Conservation (phyloP, 2,797 vertebrate species). For the Epinephelus coioides region DNA sequence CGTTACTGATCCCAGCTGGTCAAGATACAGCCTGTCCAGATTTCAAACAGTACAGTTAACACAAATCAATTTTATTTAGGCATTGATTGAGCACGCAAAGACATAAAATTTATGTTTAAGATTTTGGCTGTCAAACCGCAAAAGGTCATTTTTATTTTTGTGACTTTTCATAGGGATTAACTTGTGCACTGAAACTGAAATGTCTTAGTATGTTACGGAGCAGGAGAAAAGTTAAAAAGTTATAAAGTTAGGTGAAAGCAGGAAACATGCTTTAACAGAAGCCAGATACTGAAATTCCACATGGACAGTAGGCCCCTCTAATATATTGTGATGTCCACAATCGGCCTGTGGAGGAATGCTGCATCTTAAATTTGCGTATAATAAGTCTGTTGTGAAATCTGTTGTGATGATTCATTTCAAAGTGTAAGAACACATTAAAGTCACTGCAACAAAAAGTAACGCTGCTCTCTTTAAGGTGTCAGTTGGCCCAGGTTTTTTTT, state of each 20-base stretch:
- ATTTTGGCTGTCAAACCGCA: not conserved
- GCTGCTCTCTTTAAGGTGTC: not conserved
- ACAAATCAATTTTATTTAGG: slow-evolving; percentile 31
- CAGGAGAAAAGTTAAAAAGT: slow-evolving; percentile 1
- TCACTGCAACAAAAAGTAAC: slow-evolving; percentile 1
- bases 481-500: not conserved
- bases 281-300: not conserved
- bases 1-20: slow-evolving; percentile 29
- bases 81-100: slow-evolving; percentile 11
- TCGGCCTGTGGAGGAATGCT: slow-evolving; percentile 17
- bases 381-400: slow-evolving; percentile 18
- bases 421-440: slow-evolving; percentile 10
- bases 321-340: slow-evolving; percentile 10
- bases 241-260: slow-evolving; percentile 3
- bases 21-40: slow-evolving; percentile 13
- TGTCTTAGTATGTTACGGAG: slow-evolving; percentile 1
- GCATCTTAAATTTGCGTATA: slow-evolving; percentile 5
- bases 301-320: not conserved
- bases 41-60: slow-evolving; percentile 4
- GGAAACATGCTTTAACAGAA: slow-evolving; percentile 3
- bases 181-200: not conserved
- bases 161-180: not conserved
- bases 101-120: slow-evolving; percentile 13
- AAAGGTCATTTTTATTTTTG: no score
- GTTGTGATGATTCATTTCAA: slow-evolving; percentile 12